phyloP scores from a whole-genome alignment of 2,797 vertebrate genomes.

The Danio jaintianensis region DNA sequence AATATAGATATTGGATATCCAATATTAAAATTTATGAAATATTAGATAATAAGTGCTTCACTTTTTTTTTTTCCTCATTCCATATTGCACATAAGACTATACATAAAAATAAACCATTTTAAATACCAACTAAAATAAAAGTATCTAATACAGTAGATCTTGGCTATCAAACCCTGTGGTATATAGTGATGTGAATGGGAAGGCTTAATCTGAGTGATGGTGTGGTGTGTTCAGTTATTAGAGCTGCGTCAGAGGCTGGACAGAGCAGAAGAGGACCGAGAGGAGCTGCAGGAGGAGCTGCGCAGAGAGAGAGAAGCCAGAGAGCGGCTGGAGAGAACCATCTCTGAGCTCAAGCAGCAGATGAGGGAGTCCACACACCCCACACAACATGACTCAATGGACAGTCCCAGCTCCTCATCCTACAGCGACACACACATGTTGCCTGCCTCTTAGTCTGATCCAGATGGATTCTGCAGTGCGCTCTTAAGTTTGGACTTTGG shows the following conservation, averaged over 20 bases:
- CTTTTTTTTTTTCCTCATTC: too few relatives aligned
- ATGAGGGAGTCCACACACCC: slow-evolving; percentile 67
- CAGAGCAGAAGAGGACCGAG: slow-evolving; percentile 85
- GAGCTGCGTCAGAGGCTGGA: slow-evolving; percentile 86
- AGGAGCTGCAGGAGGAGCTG: slow-evolving; percentile 87
- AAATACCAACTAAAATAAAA: not conserved
- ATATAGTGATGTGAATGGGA: not conserved
- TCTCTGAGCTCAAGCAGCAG: slow-evolving; percentile 85
- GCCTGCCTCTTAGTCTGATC: slow-evolving; percentile 39
- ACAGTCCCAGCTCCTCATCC: slow-evolving; percentile 49
- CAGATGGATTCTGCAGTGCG: slow-evolving; percentile 27
- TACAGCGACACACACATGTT: slow-evolving; percentile 48
- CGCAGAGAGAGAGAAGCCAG: slow-evolving; percentile 85
- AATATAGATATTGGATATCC: too few relatives aligned
- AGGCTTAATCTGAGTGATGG: not conserved
- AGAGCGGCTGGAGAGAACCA: slow-evolving; percentile 85
- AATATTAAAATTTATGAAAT: too few relatives aligned
- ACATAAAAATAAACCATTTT: not conserved
- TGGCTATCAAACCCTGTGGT: not conserved
- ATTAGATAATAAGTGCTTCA: too few relatives aligned
- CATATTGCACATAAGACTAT: too few relatives aligned
- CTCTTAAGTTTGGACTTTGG: not conserved
- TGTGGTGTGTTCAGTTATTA: slow-evolving; percentile 72
- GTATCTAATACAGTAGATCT: not conserved
- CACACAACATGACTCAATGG: slow-evolving; percentile 15